A percentile compares a stretch with the other conserved stretches of the same genome.
phyloP scores from a whole-genome alignment of 1,140 invertebrate genomes.

The Halotydeus destructor region DNA sequence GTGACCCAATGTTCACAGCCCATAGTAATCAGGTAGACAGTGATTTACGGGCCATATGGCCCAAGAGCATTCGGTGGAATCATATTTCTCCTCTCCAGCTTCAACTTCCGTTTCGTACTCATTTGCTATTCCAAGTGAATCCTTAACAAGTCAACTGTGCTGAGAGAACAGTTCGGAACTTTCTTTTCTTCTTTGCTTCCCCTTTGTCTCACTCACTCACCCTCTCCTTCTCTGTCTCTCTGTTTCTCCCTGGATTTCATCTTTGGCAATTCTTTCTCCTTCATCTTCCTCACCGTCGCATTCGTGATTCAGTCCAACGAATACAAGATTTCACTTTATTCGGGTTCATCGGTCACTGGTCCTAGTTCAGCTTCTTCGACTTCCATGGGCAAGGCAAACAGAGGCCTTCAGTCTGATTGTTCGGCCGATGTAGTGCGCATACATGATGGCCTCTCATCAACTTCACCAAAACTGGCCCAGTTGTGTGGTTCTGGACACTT shows the following conservation, averaged over 20 bases:
- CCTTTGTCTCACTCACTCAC: no score
- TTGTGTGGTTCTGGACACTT: slow-evolving; percentile 67
- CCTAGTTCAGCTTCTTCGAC: no score
- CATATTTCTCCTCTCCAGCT: no score
- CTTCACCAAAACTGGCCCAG: slow-evolving; percentile 62
- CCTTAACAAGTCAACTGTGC: no score
- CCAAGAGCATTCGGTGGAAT: no score
- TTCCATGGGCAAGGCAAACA: slow-evolving; percentile 26
- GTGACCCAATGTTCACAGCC: no score
- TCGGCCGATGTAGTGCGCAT: slow-evolving; percentile 65
- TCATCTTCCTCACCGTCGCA: neutral
- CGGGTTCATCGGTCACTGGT: slow-evolving; percentile 15
- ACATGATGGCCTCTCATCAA: slow-evolving; percentile 68
- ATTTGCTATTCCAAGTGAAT: no score
- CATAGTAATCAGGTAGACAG: no score
- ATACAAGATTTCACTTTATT: slow-evolving; percentile 19
- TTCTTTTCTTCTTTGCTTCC: no score
- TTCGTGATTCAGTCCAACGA: slow-evolving; percentile 14
- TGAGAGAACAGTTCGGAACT: no score
- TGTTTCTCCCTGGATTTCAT: neutral
- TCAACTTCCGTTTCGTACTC: no score
- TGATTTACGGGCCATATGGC: no score
- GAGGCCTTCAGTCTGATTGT: slow-evolving; percentile 40
- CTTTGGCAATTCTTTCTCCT: neutral
- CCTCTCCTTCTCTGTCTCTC: slow-evolving; percentile 1